Evolutionary conservation across 2,888 invertebrate genomes (phyloP), one percentile per base, ranked within the genome.

Genomic region (Synanthedon andrenaeformis): DNA sequence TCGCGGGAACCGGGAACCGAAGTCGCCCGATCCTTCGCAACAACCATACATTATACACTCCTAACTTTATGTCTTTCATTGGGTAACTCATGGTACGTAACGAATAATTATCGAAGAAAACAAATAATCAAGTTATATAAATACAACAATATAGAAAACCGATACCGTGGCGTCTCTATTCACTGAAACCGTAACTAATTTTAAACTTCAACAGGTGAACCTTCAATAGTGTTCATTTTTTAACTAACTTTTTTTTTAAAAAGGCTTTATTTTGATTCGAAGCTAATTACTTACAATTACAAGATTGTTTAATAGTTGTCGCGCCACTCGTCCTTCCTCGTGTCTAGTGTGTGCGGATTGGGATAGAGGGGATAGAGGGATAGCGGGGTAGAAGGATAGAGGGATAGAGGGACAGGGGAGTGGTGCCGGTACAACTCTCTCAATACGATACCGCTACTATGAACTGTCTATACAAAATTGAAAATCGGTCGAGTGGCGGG

Each of bases 401-500:
- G 42, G 4, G n/a, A 23, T 23, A 4, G 42, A 42, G 42, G 42
- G n/a, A n/a, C 4, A 13, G 42, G 8, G 42, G 6, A 45, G 35
- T 35, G 35, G 45, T 35, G 35, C 35, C 35, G 10, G 35, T 35
- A 85, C 85, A 85, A 84, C 82, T 82, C 74, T 79, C 14, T 35
- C 35, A 10, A 35, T 35, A 35, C 81, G 78, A 77, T 83, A 83
- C 75, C 78, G 73, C 86, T 86, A 86, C 86, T 80, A 81, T 78
- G 83, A 84, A 86, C 85, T 79, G 81, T 77, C 85, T 86, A 86
- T 86, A 86, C 85, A 85, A 86, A 86, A 85, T 82, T 85, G 85
- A 86, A 86, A 85, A 82, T 84, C 76, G 83, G 79, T 83, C 81
- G 77, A 77, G 74, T 77, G 82, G 35, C 35, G 35, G 35, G 35